These are phyloP conservation scores for Schizothorax lantsangensis DNA, from an alignment of 2,797 vertebrate genomes.

Conservation along the genomic window DNA sequence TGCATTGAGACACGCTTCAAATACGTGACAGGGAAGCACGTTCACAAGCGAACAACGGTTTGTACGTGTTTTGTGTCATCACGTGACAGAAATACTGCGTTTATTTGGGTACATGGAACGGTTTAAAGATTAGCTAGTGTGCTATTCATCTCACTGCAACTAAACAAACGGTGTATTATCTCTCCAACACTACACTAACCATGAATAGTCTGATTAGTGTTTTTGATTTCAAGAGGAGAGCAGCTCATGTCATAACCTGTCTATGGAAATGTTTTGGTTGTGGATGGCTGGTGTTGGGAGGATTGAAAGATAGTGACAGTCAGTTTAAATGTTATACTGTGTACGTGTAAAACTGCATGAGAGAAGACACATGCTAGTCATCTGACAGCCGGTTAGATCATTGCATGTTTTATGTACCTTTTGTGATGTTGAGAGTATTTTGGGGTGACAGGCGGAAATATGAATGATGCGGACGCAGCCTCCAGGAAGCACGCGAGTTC, in stretches of 20 bases:
- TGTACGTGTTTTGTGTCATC: conserved; percentile 60
- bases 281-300: neutral
- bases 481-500: conserved; percentile 76
- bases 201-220: neutral
- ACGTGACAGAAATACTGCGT: neutral
- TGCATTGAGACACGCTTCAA: conserved; percentile 72
- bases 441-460: conserved; percentile 65
- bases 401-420: neutral
- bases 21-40: conserved; percentile 73
- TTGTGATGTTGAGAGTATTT: neutral
- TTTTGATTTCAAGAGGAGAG: neutral
- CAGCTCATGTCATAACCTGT: neutral
- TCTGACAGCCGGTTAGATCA: neutral
- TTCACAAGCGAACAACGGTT: conserved; percentile 75
- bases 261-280: neutral
- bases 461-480: conserved; percentile 72
- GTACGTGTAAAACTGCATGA: neutral
- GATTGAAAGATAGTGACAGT: neutral
- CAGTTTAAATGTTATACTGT: neutral
- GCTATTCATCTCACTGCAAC: neutral
- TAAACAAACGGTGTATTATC: neutral
- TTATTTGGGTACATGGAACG: neutral
- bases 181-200: neutral
- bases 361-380: neutral
- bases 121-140: conserved; percentile 7